Conservation (phyloP, 2,113 vertebrate genomes). For the Chiloscyllium plagiosum region DNA sequence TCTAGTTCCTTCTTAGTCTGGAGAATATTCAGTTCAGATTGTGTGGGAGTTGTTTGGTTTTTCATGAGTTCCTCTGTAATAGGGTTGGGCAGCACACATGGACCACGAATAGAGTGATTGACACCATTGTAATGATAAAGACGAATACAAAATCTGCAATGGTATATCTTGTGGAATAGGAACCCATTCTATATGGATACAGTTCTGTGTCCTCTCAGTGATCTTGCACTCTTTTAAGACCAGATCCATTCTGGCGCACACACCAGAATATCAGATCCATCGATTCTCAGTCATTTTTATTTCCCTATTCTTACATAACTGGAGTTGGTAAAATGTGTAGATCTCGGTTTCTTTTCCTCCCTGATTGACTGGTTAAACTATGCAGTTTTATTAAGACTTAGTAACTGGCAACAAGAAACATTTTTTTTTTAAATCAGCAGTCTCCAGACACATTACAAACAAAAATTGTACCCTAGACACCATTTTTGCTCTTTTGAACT, state of each 20-base stretch:
- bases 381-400: background rate
- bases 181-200: background rate
- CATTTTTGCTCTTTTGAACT: background rate
- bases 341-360: background rate
- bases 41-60: background rate
- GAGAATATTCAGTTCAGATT: background rate
- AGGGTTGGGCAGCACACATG: background rate
- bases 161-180: background rate
- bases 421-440: background rate
- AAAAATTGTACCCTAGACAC: constrained; percentile 12
- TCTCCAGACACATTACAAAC: constrained; percentile 30
- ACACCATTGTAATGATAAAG: background rate
- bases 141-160: background rate
- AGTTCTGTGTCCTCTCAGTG: too few species aligned
- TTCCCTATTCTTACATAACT: background rate
- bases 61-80: background rate
- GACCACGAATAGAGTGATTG: background rate
- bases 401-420: background rate
- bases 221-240: background rate
- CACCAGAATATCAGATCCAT: background rate
- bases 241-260: constrained; percentile 5
- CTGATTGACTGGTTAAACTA: background rate
- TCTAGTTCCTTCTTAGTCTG: background rate
- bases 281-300: background rate
- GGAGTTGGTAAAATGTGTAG: background rate